Conservation (phyloP, 2,888 invertebrate species). For the Pharmacophagus antenor region DNA sequence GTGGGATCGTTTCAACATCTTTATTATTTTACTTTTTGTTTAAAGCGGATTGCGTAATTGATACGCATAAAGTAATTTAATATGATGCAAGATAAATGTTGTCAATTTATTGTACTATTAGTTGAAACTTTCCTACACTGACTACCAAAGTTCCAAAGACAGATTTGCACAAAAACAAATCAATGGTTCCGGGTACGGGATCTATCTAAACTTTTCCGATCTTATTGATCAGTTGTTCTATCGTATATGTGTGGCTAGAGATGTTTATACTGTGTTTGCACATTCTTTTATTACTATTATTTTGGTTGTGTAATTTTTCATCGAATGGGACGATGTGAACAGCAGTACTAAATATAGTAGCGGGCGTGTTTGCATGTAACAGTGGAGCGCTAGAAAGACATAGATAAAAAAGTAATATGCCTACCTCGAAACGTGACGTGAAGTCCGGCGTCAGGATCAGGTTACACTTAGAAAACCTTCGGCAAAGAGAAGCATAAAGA, state of each 20-base stretch:
- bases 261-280: background rate
- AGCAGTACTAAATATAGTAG: too few relatives aligned
- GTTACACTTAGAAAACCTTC: too few relatives aligned
- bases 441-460: too few relatives aligned
- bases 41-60: background rate
- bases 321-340: too few relatives aligned
- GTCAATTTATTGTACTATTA: background rate
- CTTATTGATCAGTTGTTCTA: constrained; percentile 20
- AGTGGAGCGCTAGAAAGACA: too few relatives aligned
- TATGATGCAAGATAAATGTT: too few relatives aligned
- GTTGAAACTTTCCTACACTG: background rate
- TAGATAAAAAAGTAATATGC: too few relatives aligned
- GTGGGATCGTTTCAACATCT: background rate
- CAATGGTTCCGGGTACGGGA: constrained; percentile 9
- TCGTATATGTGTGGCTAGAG: constrained; percentile 1
- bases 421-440: too few relatives aligned
- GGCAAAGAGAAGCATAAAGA: too few relatives aligned
- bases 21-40: background rate
- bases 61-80: background rate
- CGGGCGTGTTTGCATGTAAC: too few relatives aligned
- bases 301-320: too few relatives aligned
- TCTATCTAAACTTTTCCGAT: constrained; percentile 27
- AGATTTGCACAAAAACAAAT: constrained; percentile 21
- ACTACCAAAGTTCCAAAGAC: constrained; percentile 6
- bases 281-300: background rate